Evolutionary conservation across 2,888 invertebrate species (phyloP).

Genomic region (Lithosia quadra): DNA sequence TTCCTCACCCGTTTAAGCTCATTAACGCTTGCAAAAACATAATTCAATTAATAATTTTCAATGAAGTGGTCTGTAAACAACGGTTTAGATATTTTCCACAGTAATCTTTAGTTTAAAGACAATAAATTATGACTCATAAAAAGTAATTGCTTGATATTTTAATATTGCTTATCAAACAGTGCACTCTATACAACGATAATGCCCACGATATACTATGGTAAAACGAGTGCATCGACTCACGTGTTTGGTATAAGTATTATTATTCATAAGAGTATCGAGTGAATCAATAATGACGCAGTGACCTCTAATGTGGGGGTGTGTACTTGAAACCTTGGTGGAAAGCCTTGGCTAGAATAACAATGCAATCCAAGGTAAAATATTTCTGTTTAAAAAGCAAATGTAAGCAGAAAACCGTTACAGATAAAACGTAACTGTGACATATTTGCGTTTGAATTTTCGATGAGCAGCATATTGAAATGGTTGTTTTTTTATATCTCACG

Average conservation of each 20-base stretch:
- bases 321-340: conserved; percentile 29
- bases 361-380: conserved; percentile 16
- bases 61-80: neutral
- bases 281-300: conserved; percentile 57
- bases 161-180: conserved; percentile 38
- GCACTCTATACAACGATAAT: conserved; percentile 24
- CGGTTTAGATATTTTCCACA: neutral
- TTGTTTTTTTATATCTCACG: neutral
- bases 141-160: conserved; percentile 25
- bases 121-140: conserved; percentile 12
- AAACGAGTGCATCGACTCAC: conserved; percentile 36
- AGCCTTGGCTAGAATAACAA: conserved; percentile 30
- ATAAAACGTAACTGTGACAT: conserved; percentile 18
- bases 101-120: neutral
- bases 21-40: neutral
- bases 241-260: conserved; percentile 33
- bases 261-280: conserved; percentile 53
- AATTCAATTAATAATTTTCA: neutral
- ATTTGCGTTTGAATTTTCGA: conserved; percentile 1
- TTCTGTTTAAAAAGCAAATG: conserved; percentile 26
- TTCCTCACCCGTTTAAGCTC: neutral
- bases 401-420: conserved; percentile 23
- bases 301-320: conserved; percentile 21
- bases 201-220: conserved; percentile 24
- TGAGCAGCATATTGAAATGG: neutral